Base-by-base conservation (phyloP, 2,888 invertebrate species). In the Coelinius sp. region DNA sequence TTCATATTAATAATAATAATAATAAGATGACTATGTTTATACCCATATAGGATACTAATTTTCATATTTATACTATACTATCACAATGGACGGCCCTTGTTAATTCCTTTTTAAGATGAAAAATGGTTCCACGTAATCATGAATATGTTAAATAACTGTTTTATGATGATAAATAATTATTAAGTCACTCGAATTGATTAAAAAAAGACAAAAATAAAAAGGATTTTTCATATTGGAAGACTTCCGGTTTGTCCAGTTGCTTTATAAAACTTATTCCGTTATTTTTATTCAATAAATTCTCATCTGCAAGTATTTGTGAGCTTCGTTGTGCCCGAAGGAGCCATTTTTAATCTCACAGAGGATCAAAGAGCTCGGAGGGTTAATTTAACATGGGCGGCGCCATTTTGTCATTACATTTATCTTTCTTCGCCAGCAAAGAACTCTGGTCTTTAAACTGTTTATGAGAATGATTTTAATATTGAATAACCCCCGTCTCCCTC, bases 81-180 rank as follows among this genome's bases (percentile, higher is more conserved):
- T 84, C 84, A 84, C 83, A 84, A 83, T 82, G 80, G 81, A 80
- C 81, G 82, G 82, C 79, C 78, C 79, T 78, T 76, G 75, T 76
- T 68, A 56, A 67, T 68, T 71, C 66, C 65, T 68, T 65, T 46
- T 52, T 27, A 73, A 74, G 74, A 73, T 73, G 64, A 76, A 78
- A 69, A 76, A 76, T 76, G 76, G 74, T 74, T 75, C 74, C 68
- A 49, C n/a, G n/a, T n/a, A n/a, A n/a, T n/a, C n/a, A n/a, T n/a
- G n/a, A n/a, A n/a, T n/a, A n/a, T n/a, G n/a, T n/a, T n/a, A n/a
- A n/a, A n/a, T n/a, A n/a, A n/a, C n/a, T n/a, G n/a, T n/a, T n/a
- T n/a, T n/a, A n/a, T n/a, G n/a, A n/a, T n/a, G n/a, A n/a, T n/a
- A n/a, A n/a, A n/a, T n/a, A n/a, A n/a, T n/a, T n/a, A n/a, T n/a